Base-by-base conservation (phyloP, 2,797 vertebrate species). In the Melanotaenia maccullochi region DNA sequence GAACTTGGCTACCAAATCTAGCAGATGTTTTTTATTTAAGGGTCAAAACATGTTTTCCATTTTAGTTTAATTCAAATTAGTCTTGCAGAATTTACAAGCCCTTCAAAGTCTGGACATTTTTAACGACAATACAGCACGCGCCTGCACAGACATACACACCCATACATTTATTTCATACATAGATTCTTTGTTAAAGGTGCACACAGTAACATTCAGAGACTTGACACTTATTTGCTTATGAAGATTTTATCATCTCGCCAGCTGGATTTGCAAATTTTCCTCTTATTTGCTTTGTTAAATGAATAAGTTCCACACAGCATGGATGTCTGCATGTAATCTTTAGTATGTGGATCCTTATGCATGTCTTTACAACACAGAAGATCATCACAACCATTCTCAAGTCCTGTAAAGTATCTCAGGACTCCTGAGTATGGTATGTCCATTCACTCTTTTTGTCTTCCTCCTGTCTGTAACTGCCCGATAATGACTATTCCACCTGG, bases 21-120 rank as follows among this genome's bases (percentile, higher is more conserved):
- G 54, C 73, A 92, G 86, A 84, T 89, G 89, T 74, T 91, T 81
- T 75, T 85, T 83, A 90, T 92, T 81, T 68, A 76, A 57, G 57
- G 86, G 88, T 85, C 83, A 83, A 78, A 91, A 85, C 79, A 81
- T 91, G 89, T 89, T 93, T 93, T 91, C 88, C 87, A 92, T 91
- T 90, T 89, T 75, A 85, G 74, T 81, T 88, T 85, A 92, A 91
- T 92, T 94, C 87, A 88, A 91, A 92, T 90, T 89, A 91, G 87
- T 85, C 78, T 55, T 22, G 42, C 66, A 79, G 81, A 89, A 89
- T 91, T 89, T 90, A 90, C 76, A 77, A 79, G 68, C 64, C 74
- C 55, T 77, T 87, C 71, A 81, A 70, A 86, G 76, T 73, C 62
- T 78, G 54, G 75, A 69, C 18, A 1, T 60, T 54, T 74, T 42